Conservation (phyloP, 2,888 invertebrate genomes). For the Auanema freiburgensis region DNA sequence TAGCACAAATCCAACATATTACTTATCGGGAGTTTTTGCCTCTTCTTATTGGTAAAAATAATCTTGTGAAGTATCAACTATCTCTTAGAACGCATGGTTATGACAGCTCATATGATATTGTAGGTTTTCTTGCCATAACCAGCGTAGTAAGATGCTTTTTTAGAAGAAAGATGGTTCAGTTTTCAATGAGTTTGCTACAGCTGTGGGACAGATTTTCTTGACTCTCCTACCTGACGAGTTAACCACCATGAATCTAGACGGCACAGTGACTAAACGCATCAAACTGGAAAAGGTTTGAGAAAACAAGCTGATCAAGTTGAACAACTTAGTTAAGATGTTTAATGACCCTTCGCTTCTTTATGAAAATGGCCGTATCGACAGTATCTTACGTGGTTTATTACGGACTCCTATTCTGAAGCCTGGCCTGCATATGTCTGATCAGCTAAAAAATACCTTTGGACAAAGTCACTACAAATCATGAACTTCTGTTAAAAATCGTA, state of each 20-base stretch:
- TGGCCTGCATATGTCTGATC: constrained; percentile 48
- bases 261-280: constrained; percentile 3
- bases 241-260: constrained; percentile 17
- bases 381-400: constrained; percentile 49
- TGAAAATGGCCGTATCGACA: constrained; percentile 30
- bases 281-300: constrained; percentile 9
- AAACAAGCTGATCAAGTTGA: constrained; percentile 13
- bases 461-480: too few relatives aligned
- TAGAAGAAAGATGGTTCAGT: constrained; percentile 74
- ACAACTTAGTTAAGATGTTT: constrained; percentile 25
- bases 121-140: constrained; percentile 18
- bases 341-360: constrained; percentile 40
- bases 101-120: constrained; percentile 71
- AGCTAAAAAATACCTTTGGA: constrained; percentile 50
- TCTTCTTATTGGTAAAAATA: constrained; percentile 55
- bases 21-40: constrained; percentile 64
- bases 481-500: too few relatives aligned
- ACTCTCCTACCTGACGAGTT: constrained; percentile 47
- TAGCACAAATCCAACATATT: constrained; percentile 70
- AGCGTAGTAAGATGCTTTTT: constrained; percentile 12
- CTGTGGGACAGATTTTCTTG: constrained; percentile 61
- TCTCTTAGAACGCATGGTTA: constrained; percentile 70
- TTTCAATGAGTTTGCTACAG: constrained; percentile 79
- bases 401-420: constrained; percentile 46
- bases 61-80: constrained; percentile 41